Percentiles rank a stretch among this genome's conserved stretches.
Conservation (phyloP, 2,888 invertebrate species). For the Pegoplata infirma region DNA sequence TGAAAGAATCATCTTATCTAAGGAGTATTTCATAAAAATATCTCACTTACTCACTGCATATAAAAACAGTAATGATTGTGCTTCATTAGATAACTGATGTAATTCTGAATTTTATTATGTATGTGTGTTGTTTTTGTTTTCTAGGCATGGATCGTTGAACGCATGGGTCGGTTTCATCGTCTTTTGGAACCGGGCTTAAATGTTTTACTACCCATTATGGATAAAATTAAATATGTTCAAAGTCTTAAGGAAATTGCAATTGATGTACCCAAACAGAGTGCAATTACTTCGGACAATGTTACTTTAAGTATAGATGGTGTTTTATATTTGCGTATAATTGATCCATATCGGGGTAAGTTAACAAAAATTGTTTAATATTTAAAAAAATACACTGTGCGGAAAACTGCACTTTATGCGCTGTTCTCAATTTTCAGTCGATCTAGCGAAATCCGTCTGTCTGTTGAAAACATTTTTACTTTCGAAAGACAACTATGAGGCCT, state of each 20-base stretch:
- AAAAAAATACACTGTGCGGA: too few relatives aligned
- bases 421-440: too few relatives aligned
- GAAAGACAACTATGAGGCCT: too few relatives aligned
- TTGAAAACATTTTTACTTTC: too few relatives aligned
- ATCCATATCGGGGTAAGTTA: constrained; percentile 89
- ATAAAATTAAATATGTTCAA: constrained; percentile 97
- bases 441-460: too few relatives aligned
- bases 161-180: constrained; percentile 98
- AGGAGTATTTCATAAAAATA: not conserved
- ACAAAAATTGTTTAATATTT: too few relatives aligned
- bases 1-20: not conserved
- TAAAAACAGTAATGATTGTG: not conserved
- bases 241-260: constrained; percentile 99
- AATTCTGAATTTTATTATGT: not conserved
- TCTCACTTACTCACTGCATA: not conserved
- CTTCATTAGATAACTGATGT: constrained; percentile 34
- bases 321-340: constrained; percentile 93
- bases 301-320: constrained; percentile 98
- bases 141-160: constrained; percentile 97
- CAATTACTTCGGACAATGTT: constrained; percentile 98
- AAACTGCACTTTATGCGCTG: too few relatives aligned
- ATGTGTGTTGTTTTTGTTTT: constrained; percentile 66
- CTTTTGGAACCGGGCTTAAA: constrained; percentile 97
- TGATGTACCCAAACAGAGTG: constrained; percentile 98
- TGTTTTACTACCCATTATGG: constrained; percentile 92